phyloP scores from a whole-genome alignment of 2,113 vertebrate species.

The Pithys albifrons region DNA sequence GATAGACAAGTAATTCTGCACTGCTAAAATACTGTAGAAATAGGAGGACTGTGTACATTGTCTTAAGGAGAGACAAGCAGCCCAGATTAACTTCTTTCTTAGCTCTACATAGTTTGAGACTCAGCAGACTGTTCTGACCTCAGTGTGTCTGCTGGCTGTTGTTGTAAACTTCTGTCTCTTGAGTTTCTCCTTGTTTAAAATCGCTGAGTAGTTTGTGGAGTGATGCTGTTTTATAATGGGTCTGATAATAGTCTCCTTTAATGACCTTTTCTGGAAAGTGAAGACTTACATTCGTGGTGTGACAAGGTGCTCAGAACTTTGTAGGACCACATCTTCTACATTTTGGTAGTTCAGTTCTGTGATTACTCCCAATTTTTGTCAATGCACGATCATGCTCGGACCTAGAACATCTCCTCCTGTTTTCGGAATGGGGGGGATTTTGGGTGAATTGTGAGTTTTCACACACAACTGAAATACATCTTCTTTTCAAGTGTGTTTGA shows the following conservation, averaged over 20 bases:
- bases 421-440: slow-evolving; percentile 15
- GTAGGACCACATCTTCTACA: not conserved
- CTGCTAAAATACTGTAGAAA: not conserved
- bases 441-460: slow-evolving; percentile 39
- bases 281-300: not conserved
- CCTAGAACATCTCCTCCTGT: not conserved
- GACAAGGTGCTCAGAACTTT: not conserved
- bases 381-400: not conserved
- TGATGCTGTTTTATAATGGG: not conserved
- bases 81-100: not conserved
- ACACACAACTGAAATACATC: slow-evolving; percentile 49
- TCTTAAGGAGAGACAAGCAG: not conserved
- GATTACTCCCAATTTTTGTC: not conserved
- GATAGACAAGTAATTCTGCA: not conserved
- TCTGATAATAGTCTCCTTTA: not conserved
- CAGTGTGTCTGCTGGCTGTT: not conserved
- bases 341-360: not conserved
- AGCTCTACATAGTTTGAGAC: not conserved
- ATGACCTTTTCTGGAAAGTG: not conserved
- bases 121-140: not conserved
- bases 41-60: not conserved
- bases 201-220: not conserved
- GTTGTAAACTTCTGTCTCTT: not conserved
- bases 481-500: slow-evolving; percentile 47
- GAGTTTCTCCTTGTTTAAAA: not conserved